Conservation (phyloP, 2,888 invertebrate genomes). For the Drepana falcataria region DNA sequence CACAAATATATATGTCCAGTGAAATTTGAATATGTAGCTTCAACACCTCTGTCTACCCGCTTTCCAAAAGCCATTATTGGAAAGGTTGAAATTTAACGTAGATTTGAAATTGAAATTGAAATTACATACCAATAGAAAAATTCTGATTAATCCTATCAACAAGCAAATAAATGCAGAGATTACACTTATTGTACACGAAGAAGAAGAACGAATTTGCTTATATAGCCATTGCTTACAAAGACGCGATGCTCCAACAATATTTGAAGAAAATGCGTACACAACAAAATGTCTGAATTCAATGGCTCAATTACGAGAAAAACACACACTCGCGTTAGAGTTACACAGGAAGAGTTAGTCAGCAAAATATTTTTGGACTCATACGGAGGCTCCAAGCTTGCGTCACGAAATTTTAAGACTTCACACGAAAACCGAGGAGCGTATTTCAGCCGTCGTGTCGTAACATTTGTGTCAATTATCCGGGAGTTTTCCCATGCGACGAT, state of each 20-base stretch:
- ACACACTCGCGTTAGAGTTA: slow-evolving; percentile 11
- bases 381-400: slow-evolving; percentile 22
- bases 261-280: slow-evolving; percentile 11
- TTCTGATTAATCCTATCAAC: too few relatives aligned
- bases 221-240: neutral
- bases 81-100: too few relatives aligned
- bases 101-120: too few relatives aligned
- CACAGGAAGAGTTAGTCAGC: slow-evolving; percentile 22
- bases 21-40: too few relatives aligned
- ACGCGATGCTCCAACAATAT: slow-evolving; percentile 6
- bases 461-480: slow-evolving; percentile 69
- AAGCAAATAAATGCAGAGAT: too few relatives aligned
- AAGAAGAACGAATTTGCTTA: too few relatives aligned
- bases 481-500: slow-evolving; percentile 64
- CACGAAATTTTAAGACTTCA: slow-evolving; percentile 29
- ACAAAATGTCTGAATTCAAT: slow-evolving; percentile 17
- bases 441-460: slow-evolving; percentile 46
- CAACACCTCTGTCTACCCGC: too few relatives aligned
- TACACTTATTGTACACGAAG: too few relatives aligned
- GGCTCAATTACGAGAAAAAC: slow-evolving; percentile 21
- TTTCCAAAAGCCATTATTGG: too few relatives aligned
- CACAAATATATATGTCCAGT: too few relatives aligned
- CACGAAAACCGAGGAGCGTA: slow-evolving; percentile 31
- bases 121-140: too few relatives aligned
- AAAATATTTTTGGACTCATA: slow-evolving; percentile 25